Evolutionary conservation across 2,797 vertebrate genomes (phyloP), one percentile per base, ranked within the genome.

Genomic region (Acipenser transmontanus): DNA sequence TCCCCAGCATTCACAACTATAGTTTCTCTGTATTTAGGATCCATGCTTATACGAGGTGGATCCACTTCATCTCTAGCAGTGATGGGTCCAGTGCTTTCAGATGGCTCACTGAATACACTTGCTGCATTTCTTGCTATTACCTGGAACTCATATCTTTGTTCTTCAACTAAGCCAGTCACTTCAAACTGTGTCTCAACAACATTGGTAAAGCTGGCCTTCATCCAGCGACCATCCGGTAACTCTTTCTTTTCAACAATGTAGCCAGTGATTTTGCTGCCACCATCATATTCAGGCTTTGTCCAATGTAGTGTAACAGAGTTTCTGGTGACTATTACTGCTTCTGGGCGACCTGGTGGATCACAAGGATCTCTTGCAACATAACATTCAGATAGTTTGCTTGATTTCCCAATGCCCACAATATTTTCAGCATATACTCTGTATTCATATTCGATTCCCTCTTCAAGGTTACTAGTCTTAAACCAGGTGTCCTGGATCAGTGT

Each of bases 171-270:
- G 74, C 96, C 95, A 75, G 94, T 97, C 78, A 96, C 94, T 77
- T 87, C 86, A 87, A 98, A 99, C 0, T 98, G 93, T 12, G 94
- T 99, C 78, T 99, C 97, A 77, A 96, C 94, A 49, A 99, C 82
- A 74, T 99, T 99, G 47, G 96, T 98, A 77, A 98, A 99, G 81
- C 98, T 99, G 65, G 95, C 93, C 81, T 98, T 99, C 82, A 94
- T 86, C 97, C 97, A 99, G 12, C 97, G 95, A 52, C 97, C 97
- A 6, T 98, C 95, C n/a, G 97, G 97, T 68, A 99, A 79, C 71
- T 99, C 97, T 76, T 98, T 98, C 90, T 98, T 99, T 85, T 99
- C 97, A 82, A 99, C 94, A 77, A 95, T 77, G 49, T 99, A 99
- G 50, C 97, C 97, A 50, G 93, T 98, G 72, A 99, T 93, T 80